Conservation (phyloP, 2,113 vertebrate genomes). For the Hyaena hyaena region DNA sequence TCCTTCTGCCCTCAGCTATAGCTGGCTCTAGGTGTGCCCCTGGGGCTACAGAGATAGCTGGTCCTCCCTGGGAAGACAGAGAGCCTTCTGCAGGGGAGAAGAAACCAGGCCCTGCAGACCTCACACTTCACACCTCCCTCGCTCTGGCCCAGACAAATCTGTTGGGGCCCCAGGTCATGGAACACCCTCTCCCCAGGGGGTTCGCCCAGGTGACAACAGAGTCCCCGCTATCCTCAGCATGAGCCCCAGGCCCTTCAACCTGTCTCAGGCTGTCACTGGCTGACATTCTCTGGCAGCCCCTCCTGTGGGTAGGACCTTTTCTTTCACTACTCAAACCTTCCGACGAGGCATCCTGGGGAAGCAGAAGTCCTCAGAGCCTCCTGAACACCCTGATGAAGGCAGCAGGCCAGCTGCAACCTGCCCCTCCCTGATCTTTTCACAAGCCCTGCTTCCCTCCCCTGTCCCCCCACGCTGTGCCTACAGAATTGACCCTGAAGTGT, state of each 20-base stretch:
- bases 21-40: not conserved
- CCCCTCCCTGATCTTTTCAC: not conserved
- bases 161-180: not conserved
- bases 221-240: not conserved
- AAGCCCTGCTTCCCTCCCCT: not conserved
- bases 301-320: not conserved
- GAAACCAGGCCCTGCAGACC: not conserved
- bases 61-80: not conserved
- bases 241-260: not conserved
- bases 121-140: not conserved
- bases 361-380: not conserved
- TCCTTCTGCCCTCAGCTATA: not conserved
- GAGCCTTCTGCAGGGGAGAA: not conserved
- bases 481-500: not conserved
- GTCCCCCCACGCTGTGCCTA: rapidly evolving
- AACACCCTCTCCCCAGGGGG: not conserved
- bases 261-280: not conserved
- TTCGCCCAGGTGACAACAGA: not conserved
- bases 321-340: not conserved
- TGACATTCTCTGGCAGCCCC: not conserved
- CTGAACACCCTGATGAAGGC: not conserved
- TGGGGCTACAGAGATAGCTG: not conserved
- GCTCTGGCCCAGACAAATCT: not conserved
- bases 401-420: not conserved
- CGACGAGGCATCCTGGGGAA: not conserved